phyloP scores from a whole-genome alignment of 1,140 invertebrate species.

The Atta colombica region DNA sequence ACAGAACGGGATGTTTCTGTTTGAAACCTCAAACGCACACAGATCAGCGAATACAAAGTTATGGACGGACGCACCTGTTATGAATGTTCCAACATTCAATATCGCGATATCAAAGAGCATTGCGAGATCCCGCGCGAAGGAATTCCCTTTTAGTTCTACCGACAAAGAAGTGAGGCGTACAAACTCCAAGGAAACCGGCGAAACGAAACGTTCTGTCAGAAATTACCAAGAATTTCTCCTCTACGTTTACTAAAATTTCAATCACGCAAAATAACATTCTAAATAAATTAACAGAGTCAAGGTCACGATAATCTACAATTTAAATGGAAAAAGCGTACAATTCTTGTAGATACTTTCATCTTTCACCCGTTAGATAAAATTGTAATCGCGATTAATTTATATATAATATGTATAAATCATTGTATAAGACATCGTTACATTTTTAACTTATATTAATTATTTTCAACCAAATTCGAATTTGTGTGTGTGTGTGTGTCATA shows the following conservation, averaged over 20 bases:
- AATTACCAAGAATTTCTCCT: conserved; percentile 53
- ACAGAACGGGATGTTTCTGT: conserved; percentile 59
- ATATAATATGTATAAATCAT: background rate
- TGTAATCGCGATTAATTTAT: background rate
- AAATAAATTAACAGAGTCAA: conserved; percentile 4
- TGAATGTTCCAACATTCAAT: conserved; percentile 77
- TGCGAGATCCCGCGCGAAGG: conserved; percentile 66
- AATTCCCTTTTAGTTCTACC: conserved; percentile 67
- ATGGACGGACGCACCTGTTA: conserved; percentile 75
- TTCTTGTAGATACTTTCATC: background rate
- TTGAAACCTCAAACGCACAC: conserved; percentile 71
- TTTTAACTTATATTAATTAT: background rate
- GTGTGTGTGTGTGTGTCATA: too few relatives aligned
- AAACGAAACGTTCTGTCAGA: conserved; percentile 54
- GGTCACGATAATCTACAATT: background rate
- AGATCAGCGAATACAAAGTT: conserved; percentile 66
- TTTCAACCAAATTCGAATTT: too few relatives aligned
- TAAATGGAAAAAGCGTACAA: background rate
- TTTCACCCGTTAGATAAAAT: background rate
- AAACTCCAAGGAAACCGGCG: conserved; percentile 68
- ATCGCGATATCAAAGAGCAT: conserved; percentile 77
- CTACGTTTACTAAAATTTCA: conserved; percentile 44
- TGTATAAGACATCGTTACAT: background rate
- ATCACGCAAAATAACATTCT: conserved; percentile 4
- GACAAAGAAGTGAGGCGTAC: conserved; percentile 68